These are phyloP conservation scores for silkworm (Bombyx mori) DNA, from an alignment of 1,140 invertebrate species.

Conservation along the genomic window ASM3026992v2 NC_085117.1:11187501-11188000, in stretches of 20 bases:
- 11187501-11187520: conserved; percentile 12
- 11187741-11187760: neutral
- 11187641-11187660: too few relatives aligned
- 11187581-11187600: conserved; percentile 5
- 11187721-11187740: neutral
- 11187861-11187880: too few relatives aligned
- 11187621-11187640: neutral
- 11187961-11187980: too few relatives aligned
- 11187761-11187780: conserved; percentile 1
- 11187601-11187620: neutral
- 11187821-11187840: conserved; percentile 26
- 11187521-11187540: conserved; percentile 16
- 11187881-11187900: too few relatives aligned
- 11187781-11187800: conserved; percentile 28
- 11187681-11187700: too few relatives aligned
- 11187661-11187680: too few relatives aligned
- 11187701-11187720: too few relatives aligned
- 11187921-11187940: too few relatives aligned
- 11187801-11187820: conserved; percentile 31
- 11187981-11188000: too few relatives aligned
- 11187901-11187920: too few relatives aligned
- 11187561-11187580: conserved; percentile 3
- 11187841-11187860: conserved; percentile 3
- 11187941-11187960: too few relatives aligned
- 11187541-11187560: conserved; percentile 14